phyloP scores from a whole-genome alignment of 1,140 invertebrate species.

The Trissolcus basalis region DNA sequence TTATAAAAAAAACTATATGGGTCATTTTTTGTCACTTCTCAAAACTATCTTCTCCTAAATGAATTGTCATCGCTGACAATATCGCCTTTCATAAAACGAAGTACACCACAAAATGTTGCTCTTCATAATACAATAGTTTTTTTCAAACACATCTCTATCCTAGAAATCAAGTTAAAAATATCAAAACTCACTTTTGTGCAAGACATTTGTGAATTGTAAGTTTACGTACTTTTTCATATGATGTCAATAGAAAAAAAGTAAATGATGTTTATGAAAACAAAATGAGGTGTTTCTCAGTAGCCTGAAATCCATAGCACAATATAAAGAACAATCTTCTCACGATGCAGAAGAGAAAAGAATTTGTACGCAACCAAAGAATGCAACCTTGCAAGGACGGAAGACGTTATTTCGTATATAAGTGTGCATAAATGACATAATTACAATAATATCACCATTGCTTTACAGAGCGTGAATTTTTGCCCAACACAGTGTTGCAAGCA shows the following conservation, averaged over 20 bases:
- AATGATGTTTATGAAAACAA: constrained; percentile 5
- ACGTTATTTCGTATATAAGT: constrained; percentile 64
- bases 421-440: constrained; percentile 51
- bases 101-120: too few species aligned
- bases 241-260: too few species aligned
- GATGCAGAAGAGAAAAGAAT: constrained; percentile 50
- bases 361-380: constrained; percentile 36
- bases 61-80: too few species aligned
- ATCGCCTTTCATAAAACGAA: too few species aligned
- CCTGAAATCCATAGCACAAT: constrained; percentile 55
- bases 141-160: too few species aligned
- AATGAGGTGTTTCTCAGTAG: constrained; percentile 55
- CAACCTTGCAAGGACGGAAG: constrained; percentile 72
- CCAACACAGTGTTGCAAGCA: constrained; percentile 5
- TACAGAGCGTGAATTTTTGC: constrained; percentile 25
- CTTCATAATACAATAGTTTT: too few species aligned
- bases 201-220: too few species aligned
- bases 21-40: constrained; percentile 11
- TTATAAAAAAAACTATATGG: constrained; percentile 9
- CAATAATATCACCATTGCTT: constrained; percentile 36
- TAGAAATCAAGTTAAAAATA: too few species aligned
- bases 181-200: too few species aligned
- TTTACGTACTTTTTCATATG: too few species aligned
- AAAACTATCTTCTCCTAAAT: too few species aligned
- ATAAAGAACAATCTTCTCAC: constrained; percentile 65